Percentiles rank a stretch among this genome's conserved stretches.
phyloP scores from a whole-genome alignment of 2,797 vertebrate species.

The Neoniphon sammara region DNA sequence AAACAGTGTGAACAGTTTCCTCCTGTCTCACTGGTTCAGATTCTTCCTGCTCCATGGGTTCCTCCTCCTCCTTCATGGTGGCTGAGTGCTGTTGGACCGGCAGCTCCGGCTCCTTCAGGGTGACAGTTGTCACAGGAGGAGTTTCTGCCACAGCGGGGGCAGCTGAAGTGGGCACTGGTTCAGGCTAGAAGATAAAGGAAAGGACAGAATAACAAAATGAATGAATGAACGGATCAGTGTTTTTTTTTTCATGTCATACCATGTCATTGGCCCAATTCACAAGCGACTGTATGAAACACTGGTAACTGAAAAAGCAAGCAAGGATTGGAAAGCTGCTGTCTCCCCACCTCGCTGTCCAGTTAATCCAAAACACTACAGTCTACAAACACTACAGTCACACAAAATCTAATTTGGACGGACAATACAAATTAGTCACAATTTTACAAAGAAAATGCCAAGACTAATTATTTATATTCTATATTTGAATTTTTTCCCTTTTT shows the following conservation, averaged over 20 bases:
- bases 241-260: neutral
- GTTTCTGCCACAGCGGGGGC: constrained; percentile 24
- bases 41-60: constrained; percentile 73
- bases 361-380: no score
- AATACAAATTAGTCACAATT: no score
- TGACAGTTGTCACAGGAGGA: neutral
- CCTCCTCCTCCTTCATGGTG: constrained; percentile 56
- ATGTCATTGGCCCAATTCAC: neutral
- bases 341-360: no score
- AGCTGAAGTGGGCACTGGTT: constrained; percentile 19
- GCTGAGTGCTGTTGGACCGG: constrained; percentile 18
- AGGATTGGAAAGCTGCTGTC: no score
- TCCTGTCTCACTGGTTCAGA: constrained; percentile 36
- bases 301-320: no score
- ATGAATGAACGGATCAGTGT: neutral
- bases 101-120: constrained; percentile 1
- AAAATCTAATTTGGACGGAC: no score
- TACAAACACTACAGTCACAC: no score
- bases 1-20: constrained; percentile 9
- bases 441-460: no score
- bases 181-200: constrained; percentile 45
- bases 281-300: neutral
- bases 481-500: no score
- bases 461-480: no score
- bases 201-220: neutral